phyloP scores from a whole-genome alignment of 23 tunicate genomes.

The Phallusia fumigata region DNA sequence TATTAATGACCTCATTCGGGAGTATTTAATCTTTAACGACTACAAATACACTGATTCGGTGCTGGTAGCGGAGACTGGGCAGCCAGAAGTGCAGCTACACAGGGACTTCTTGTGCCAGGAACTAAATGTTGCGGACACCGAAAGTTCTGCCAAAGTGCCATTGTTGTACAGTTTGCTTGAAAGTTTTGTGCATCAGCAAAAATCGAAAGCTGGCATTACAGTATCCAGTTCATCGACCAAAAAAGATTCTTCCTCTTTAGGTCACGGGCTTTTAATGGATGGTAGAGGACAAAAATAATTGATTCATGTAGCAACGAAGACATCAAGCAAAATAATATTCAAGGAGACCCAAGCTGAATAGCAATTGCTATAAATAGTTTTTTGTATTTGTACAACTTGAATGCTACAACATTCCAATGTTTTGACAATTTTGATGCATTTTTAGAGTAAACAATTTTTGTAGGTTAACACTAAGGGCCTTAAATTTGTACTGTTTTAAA shows the following conservation, averaged over 20 bases:
- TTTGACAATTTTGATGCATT: neutral
- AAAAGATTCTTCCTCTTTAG: neutral
- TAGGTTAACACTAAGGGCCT: no score
- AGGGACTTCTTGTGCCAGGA: slow-evolving; percentile 81
- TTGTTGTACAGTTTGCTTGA: slow-evolving; percentile 67
- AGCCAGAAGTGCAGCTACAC: slow-evolving; percentile 67
- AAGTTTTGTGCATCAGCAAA: slow-evolving; percentile 22
- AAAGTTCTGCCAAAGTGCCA: slow-evolving; percentile 52
- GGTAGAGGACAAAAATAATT: neutral
- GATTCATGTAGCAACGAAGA: neutral
- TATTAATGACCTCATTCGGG: slow-evolving; percentile 85
- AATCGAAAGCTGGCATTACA: neutral
- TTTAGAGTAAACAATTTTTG: neutral
- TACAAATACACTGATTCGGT: slow-evolving; percentile 92
- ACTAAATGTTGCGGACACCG: slow-evolving; percentile 58
- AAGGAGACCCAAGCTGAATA: no score
- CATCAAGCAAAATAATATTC: no score
- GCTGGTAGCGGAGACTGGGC: slow-evolving; percentile 88
- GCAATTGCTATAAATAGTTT: no score
- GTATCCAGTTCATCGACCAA: neutral
- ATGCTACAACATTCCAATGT: no score
- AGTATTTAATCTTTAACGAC: slow-evolving; percentile 75
- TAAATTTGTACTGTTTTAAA: no score
- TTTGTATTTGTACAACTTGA: no score
- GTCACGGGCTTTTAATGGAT: neutral